Base-by-base conservation (phyloP, 37 sponge, comb jelly and placozoan species). In the Oscarella lobularis region DNA sequence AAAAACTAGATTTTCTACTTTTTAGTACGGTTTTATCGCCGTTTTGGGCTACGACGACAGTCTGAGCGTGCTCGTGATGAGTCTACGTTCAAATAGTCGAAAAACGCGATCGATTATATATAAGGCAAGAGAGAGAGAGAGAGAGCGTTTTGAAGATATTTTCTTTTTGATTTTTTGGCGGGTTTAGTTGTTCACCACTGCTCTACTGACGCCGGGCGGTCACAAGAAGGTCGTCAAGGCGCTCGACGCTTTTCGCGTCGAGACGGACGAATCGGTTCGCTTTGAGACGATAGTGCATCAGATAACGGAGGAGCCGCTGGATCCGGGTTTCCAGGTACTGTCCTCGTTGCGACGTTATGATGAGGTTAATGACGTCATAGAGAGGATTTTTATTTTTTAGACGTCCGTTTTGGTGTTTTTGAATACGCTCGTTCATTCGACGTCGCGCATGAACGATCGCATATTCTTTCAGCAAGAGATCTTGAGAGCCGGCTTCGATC, bases 381-480 rank as follows among this genome's bases (percentile, higher is more conserved):
- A n/a, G n/a, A n/a, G n/a, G 60, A 27, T 9, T 20, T 48, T 20
- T 9, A 27, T 20, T 39, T 0, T 29, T 1, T 67, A 91, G 92
- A 80, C 80, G 3, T 77, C 82, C 5, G 87, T 77, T 37, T 80
- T 91, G 4, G 60, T 82, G 36, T 87, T 91, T 67, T 79, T 91
- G 78, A 91, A 91, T 69, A 84, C 92, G 14, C 69, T 87, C 34
- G 85, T 91, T 0, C 92, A 91, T 34, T 81, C 83, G 38, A 78
- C 85, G 2, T 32, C 80, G 1, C 73, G 75, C 3, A 75, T 83
- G 32, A 88, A 85, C 77, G 77, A 77, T 35, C 85, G 84, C 66
- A 84, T 89, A 27, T 93, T 80, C 76, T 82, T 82, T 34, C 94
- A 88, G 37, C 83, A 93, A n/a, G 94, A 93, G 78, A 84, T 89